Conservation (phyloP, 2,113 vertebrate species). For the Sorex fumeus region DNA sequence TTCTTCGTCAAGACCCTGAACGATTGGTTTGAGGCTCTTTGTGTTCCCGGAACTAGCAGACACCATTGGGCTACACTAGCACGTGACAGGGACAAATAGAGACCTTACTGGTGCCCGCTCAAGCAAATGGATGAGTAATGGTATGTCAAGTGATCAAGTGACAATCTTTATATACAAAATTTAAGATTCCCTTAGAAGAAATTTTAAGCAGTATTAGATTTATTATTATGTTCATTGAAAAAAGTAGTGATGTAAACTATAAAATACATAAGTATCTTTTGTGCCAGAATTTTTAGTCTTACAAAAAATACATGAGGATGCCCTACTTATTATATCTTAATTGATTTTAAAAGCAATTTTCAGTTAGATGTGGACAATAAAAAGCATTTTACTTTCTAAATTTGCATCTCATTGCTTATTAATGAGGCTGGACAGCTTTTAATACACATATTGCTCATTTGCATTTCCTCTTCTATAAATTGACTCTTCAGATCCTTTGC, state of each 20-base stretch:
- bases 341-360: conserved; percentile 50
- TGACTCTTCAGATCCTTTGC: background rate
- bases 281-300: background rate
- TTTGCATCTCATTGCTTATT: background rate
- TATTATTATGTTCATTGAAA: background rate
- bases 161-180: conserved; percentile 15
- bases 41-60: no score
- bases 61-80: no score
- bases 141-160: no score
- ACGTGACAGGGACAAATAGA: no score
- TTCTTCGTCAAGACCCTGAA: no score
- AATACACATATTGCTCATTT: background rate
- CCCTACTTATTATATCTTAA: background rate
- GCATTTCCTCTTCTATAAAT: background rate
- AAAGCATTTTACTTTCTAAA: conserved; percentile 5
- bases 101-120: no score
- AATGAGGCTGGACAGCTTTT: background rate
- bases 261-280: background rate
- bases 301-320: background rate
- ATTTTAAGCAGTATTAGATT: background rate
- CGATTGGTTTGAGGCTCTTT: no score
- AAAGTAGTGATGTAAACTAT: background rate
- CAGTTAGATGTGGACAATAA: conserved; percentile 17
- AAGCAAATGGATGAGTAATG: no score
- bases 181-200: conserved; percentile 40